Conservation (phyloP, 92 coral and sea anemone species). For the Heliopora coerulea region DNA sequence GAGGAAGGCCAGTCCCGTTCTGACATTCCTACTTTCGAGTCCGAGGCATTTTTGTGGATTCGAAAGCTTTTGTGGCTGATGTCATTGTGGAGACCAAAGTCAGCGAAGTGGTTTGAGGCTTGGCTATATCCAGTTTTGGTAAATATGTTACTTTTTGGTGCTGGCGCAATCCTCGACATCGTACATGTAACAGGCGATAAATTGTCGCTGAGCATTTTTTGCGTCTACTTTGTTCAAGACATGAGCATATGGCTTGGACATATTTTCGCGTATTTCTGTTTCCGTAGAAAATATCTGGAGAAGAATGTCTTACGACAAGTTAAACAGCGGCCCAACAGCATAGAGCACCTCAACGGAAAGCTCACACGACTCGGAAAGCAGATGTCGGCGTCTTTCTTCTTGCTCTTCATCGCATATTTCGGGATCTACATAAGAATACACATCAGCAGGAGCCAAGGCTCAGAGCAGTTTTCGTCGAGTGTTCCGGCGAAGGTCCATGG, state of each 20-base stretch:
- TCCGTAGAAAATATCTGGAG: conserved; percentile 19
- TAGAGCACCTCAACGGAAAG: background rate
- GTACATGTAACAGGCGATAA: background rate
- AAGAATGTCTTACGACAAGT: background rate
- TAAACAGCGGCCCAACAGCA: background rate
- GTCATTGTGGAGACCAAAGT: conserved; percentile 18
- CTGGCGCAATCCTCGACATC: background rate
- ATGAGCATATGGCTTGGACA: conserved; percentile 30
- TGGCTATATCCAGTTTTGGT: conserved; percentile 7
- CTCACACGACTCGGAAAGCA: background rate
- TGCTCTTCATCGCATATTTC: background rate
- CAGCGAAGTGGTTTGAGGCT: conserved; percentile 4
- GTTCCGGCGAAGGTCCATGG: background rate
- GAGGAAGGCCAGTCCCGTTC: no score
- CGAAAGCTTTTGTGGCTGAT: conserved; percentile 15
- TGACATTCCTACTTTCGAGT: background rate
- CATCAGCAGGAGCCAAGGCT: background rate
- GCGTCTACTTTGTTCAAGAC: conserved; percentile 14
- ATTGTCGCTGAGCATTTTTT: background rate
- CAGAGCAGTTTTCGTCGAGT: background rate
- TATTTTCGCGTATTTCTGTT: conserved; percentile 16
- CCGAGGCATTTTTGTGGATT: background rate
- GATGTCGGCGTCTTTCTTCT: background rate
- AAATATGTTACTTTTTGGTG: background rate
- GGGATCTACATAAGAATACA: background rate